Conservation (phyloP, 37 sponge, comb jelly and placozoan genomes). For the Theonella swinhoei region DNA sequence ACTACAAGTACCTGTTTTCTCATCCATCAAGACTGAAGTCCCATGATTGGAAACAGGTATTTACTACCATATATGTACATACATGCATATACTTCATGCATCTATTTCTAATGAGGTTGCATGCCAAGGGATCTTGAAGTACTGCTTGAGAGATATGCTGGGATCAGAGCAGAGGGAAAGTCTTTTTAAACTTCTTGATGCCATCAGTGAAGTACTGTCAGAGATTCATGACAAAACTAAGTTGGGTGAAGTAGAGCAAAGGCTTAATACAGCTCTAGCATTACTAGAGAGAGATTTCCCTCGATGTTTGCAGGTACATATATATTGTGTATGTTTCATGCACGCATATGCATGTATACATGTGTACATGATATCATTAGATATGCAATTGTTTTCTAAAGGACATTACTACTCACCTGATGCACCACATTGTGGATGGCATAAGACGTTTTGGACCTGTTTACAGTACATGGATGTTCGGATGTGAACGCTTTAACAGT, state of each 20-base stretch:
- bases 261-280: constrained; percentile 17
- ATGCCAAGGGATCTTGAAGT: constrained; percentile 9
- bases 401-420: constrained; percentile 26
- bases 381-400: not conserved
- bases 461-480: constrained; percentile 37
- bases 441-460: constrained; percentile 30
- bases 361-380: too few relatives aligned
- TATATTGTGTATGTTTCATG: not conserved
- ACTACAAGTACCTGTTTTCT: not conserved
- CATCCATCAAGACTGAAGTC: constrained; percentile 13
- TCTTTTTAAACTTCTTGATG: constrained; percentile 17
- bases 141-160: constrained; percentile 22
- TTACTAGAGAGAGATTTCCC: constrained; percentile 37
- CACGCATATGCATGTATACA: not conserved
- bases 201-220: not conserved
- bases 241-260: not conserved
- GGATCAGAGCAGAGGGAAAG: constrained; percentile 9
- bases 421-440: constrained; percentile 21
- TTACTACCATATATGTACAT: not conserved
- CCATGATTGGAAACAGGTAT: constrained; percentile 45
- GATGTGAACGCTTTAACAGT: constrained; percentile 34
- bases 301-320: not conserved
- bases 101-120: not conserved
- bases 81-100: not conserved
- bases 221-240: not conserved